Conservation (phyloP, 2,113 vertebrate genomes). For the Scomber japonicus region DNA sequence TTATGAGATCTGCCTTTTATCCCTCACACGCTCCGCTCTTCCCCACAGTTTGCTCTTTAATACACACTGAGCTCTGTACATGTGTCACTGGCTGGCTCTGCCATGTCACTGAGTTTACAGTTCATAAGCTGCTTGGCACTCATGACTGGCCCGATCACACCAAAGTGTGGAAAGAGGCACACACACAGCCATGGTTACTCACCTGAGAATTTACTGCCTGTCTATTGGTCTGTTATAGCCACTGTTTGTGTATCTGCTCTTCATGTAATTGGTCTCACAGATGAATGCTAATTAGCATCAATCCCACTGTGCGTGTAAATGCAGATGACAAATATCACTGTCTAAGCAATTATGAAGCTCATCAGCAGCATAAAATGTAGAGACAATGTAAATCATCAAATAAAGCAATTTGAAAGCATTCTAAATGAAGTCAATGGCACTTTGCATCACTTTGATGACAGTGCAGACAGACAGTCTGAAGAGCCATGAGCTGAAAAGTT, state of each 20-base stretch:
- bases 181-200: neutral
- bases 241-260: neutral
- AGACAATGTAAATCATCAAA: neutral
- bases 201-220: neutral
- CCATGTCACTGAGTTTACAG: conserved; percentile 25
- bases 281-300: conserved; percentile 11
- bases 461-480: neutral
- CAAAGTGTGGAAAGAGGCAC: conserved; percentile 5
- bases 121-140: conserved; percentile 47
- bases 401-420: neutral
- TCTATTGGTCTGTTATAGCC: neutral
- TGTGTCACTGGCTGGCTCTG: neutral
- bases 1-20: too few relatives aligned
- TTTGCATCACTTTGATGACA: neutral
- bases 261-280: neutral
- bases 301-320: neutral
- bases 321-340: neutral
- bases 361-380: neutral
- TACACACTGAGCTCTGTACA: neutral
- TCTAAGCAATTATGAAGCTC: neutral
- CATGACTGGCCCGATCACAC: conserved; percentile 10
- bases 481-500: too few relatives aligned
- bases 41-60: too few relatives aligned
- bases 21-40: too few relatives aligned
- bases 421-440: neutral